Base-by-base conservation (phyloP, 2,888 invertebrate species). In the Stenodema calcarata region DNA sequence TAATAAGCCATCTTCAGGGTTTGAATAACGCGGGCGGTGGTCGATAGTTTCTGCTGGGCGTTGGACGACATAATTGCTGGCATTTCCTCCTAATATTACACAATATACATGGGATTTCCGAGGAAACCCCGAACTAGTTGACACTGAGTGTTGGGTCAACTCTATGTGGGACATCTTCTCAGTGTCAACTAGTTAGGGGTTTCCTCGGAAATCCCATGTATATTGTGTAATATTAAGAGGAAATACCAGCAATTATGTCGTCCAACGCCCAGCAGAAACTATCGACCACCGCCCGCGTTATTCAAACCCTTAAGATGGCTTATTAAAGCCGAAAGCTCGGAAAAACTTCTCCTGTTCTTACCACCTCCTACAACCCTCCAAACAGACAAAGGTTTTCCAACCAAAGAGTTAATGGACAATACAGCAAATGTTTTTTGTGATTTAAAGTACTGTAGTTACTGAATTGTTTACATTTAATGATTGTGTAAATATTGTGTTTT, bases 1-100 rank as follows among this genome's bases (percentile, higher is more conserved):
- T n/a, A n/a, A n/a, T n/a, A n/a, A n/a, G n/a, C n/a, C n/a, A n/a
- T n/a, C n/a, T n/a, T n/a, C n/a, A n/a, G n/a, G n/a, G n/a, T 97
- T 96, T 96, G 96, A 92, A 97, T 96, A 94, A 96, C 96, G 93
- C 97, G 96, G 93, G 96, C 96, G 93, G 96, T 96, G 92, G 97
- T 97, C 93, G 96, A 96, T 93, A 96, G 94, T 94, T 96, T 96
- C 93, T 95, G 95, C 14, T 18, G 18, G 93, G 92, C 92, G 93
- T 95, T 95, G 93, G 95, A 95, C 94, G 95, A 95, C 95, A 95
- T 95, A 91, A 84, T 91, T 91, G 91, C 91, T 90, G 91, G 90
- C 41, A 90, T 91, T 91, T 91, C 91, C 90, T 90, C 90, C 90
- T 91, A 92, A 92, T 91, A 92, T 92, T 91, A 92, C 92, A 92